Percentiles rank a stretch among this genome's conserved stretches.
These are phyloP conservation scores for Lamproptera curius DNA, from an alignment of 2,888 invertebrate genomes.

Conservation along the genomic window DNA sequence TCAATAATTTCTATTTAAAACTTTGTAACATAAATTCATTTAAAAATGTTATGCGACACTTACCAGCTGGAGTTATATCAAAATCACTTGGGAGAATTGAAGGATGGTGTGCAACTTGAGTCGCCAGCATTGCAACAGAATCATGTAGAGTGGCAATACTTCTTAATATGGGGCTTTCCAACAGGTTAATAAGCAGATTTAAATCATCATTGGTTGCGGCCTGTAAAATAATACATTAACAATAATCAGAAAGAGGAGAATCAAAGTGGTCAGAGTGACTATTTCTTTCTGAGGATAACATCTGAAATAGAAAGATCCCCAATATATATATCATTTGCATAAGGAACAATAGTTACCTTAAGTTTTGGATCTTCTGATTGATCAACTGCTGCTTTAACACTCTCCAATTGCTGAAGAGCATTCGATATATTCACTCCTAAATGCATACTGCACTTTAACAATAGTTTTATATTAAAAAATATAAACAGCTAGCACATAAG, in stretches of 20 bases:
- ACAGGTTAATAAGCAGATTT: slow-evolving; percentile 87
- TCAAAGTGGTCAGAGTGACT: too few relatives aligned
- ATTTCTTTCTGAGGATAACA: too few relatives aligned
- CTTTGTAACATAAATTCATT: too few relatives aligned
- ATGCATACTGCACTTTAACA: slow-evolving; percentile 60
- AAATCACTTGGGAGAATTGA: slow-evolving; percentile 96
- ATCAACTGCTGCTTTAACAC: slow-evolving; percentile 91
- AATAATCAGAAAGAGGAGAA: too few relatives aligned
- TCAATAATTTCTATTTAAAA: too few relatives aligned
- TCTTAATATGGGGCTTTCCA: slow-evolving; percentile 94
- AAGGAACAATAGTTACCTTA: slow-evolving; percentile 75
- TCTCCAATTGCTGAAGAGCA: slow-evolving; percentile 92
- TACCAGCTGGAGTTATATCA: slow-evolving; percentile 90
- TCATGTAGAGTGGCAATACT: slow-evolving; percentile 95
- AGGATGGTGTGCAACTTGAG: slow-evolving; percentile 92
- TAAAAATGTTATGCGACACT: too few relatives aligned
- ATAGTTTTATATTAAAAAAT: not conserved
- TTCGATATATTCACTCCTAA: slow-evolving; percentile 89
- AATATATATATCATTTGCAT: too few relatives aligned
- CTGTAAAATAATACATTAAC: slow-evolving; percentile 45
- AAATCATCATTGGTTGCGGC: slow-evolving; percentile 85
- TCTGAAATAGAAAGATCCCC: too few relatives aligned
- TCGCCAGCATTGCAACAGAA: slow-evolving; percentile 91
- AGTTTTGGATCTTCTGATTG: slow-evolving; percentile 90
- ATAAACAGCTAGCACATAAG: not conserved